These are phyloP conservation scores for Orthosia gothica DNA, from an alignment of 2,888 invertebrate genomes.

Conservation along the genomic window DNA sequence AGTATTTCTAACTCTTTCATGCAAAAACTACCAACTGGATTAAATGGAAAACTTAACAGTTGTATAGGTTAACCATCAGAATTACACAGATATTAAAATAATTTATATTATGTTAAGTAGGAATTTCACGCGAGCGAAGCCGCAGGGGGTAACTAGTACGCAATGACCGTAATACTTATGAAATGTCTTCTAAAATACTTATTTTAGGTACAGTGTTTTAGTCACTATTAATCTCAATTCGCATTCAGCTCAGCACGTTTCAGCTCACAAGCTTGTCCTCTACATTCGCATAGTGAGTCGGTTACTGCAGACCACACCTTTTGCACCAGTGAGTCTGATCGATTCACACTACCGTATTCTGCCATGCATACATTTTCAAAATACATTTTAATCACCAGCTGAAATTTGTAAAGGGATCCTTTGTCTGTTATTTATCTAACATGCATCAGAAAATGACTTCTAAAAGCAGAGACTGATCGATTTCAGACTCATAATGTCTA, in stretches of 20 bases:
- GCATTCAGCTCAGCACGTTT: neutral
- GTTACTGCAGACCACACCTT: constrained; percentile 18
- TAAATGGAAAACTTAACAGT: too few relatives aligned
- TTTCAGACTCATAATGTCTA: neutral
- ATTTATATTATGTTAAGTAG: too few relatives aligned
- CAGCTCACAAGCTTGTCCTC: constrained; percentile 1
- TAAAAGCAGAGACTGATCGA: constrained; percentile 13
- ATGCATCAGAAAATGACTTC: neutral
- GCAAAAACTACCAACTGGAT: too few relatives aligned
- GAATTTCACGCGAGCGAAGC: too few relatives aligned
- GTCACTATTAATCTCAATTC: constrained; percentile 12
- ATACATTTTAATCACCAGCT: constrained; percentile 23
- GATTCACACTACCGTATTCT: constrained; percentile 3
- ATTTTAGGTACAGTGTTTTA: neutral
- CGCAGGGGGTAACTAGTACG: too few relatives aligned
- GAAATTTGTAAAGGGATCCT: neutral
- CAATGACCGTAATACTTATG: neutral
- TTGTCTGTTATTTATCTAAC: constrained; percentile 1
- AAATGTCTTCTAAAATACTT: neutral
- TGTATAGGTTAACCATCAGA: too few relatives aligned
- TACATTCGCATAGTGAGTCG: constrained; percentile 6
- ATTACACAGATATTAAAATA: too few relatives aligned
- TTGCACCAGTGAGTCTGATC: constrained; percentile 19
- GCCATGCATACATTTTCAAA: constrained; percentile 38
- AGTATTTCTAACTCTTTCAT: too few relatives aligned